These are phyloP conservation scores for Emydura subglobosa DNA, from an alignment of 2,113 vertebrate genomes.

Conservation along the genomic window DNA sequence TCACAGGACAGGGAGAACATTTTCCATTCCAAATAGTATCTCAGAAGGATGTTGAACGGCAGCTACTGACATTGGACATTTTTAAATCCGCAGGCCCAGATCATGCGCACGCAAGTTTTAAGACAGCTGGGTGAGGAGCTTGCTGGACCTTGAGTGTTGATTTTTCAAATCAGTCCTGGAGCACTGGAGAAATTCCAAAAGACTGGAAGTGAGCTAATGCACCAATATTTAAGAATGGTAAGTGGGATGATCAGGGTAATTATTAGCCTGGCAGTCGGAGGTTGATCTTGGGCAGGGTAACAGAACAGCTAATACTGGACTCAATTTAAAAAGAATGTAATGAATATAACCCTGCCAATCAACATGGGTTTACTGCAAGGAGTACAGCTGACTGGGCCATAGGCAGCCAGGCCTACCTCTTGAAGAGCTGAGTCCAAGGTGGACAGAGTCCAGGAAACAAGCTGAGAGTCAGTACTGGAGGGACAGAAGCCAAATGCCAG, in stretches of 20 bases:
- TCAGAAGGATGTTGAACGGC: background rate
- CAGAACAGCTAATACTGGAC: background rate
- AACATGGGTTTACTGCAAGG: background rate
- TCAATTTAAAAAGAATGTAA: background rate
- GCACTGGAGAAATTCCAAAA: background rate
- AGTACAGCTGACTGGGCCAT: no score
- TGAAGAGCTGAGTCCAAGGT: background rate
- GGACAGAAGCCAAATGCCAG: background rate
- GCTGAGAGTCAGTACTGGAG: background rate
- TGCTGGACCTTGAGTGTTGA: background rate
- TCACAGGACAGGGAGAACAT: background rate
- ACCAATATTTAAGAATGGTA: background rate
- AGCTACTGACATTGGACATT: background rate
- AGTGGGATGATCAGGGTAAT: background rate
- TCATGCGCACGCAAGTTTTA: no score
- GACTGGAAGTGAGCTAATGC: background rate
- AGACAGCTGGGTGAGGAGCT: background rate
- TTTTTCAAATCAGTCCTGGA: background rate
- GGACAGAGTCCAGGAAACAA: background rate
- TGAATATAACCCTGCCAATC: background rate
- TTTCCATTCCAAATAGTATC: background rate
- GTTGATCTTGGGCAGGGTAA: background rate
- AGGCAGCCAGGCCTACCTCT: background rate
- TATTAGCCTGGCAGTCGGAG: background rate
- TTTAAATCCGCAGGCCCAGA: background rate